Evolutionary conservation across 2,113 vertebrate species (phyloP), one percentile per base, ranked within the genome.

Genomic region (Barnardius zonarius): DNA sequence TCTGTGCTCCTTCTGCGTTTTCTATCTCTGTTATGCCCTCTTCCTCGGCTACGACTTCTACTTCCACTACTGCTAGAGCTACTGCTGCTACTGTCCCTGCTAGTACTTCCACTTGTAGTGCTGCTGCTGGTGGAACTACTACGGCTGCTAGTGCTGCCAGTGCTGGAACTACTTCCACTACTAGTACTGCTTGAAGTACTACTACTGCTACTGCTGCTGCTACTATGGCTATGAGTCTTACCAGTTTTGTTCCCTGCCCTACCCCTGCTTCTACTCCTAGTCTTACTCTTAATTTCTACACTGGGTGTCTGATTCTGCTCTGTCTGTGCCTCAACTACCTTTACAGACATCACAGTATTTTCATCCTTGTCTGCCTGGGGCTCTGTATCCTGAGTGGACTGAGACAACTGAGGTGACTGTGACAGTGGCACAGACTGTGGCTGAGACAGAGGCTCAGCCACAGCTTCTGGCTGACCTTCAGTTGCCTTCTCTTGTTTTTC

Each of bases 91-190:
- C 98, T 99, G 13, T 98, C 98, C 78, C 98, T 98, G 8, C 98
- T 99, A 4, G 98, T 99, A n/a, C 97, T 99, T 0, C 98, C 99
- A 8, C 98, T 99, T 1, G 97, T 97, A 48, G 97, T 98, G 72
- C 98, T 98, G 93, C 98, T 98, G 86, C 98, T 98, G 90, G 98
- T 99, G 52, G 98, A 99, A 49, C 98, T 99, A 80, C 93, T 98
- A 28, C 98, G 98, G 82, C 98, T 99, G 77, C 98, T 98, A 16
- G 98, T 99, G 76, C 98, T 98, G 92, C 98, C 98, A 93, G 98
- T 98, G 83, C 97, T 98, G 41, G 98, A 98, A 25, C 98, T 98
- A 76, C 98, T 98, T 5, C 98, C 98, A 64, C 95, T 98, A 72
- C 94, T 98, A 85, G 98, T 98, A 51, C 97, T 98, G 68, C 95